Percentiles rank a stretch among this genome's conserved stretches.
These are phyloP conservation scores for Manduca sexta DNA, from an alignment of 1,140 invertebrate species.

Conservation along the genomic window DNA sequence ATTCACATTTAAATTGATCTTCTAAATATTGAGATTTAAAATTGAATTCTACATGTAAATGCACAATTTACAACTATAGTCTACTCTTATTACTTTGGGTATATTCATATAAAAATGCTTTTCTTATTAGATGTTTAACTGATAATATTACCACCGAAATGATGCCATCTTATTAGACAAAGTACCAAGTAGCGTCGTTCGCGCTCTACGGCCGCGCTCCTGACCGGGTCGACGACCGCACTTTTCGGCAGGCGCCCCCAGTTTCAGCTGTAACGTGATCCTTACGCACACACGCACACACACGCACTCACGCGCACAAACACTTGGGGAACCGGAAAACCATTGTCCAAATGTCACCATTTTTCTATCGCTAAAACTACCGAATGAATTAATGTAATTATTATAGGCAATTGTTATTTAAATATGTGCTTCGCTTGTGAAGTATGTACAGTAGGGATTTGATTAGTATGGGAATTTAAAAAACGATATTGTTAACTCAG, in stretches of 20 bases:
- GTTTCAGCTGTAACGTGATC: constrained; percentile 71
- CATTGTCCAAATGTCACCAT: constrained; percentile 33
- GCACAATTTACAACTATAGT: too few species aligned
- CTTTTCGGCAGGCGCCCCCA: constrained; percentile 67
- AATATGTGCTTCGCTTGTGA: background rate
- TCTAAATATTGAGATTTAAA: too few species aligned
- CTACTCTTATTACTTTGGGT: too few species aligned
- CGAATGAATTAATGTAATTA: background rate
- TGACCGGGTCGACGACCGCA: constrained; percentile 63
- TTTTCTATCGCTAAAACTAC: background rate
- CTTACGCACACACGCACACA: constrained; percentile 42
- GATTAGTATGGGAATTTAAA: too few species aligned
- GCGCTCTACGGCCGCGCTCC: constrained; percentile 55
- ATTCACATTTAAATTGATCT: too few species aligned
- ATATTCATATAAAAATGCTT: too few species aligned
- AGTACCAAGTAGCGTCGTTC: constrained; percentile 32
- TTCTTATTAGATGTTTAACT: too few species aligned
- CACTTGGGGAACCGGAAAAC: constrained; percentile 45
- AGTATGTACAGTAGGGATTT: too few species aligned
- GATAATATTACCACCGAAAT: too few species aligned
- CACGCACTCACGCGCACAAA: constrained; percentile 11
- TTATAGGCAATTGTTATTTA: background rate
- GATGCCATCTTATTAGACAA: constrained; percentile 3
- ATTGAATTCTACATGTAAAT: too few species aligned
- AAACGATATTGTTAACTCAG: too few species aligned